Percentiles rank a stretch among this genome's conserved stretches.
Conservation (phyloP, 1,140 invertebrate species). For the Leptoteleia sp. region DNA sequence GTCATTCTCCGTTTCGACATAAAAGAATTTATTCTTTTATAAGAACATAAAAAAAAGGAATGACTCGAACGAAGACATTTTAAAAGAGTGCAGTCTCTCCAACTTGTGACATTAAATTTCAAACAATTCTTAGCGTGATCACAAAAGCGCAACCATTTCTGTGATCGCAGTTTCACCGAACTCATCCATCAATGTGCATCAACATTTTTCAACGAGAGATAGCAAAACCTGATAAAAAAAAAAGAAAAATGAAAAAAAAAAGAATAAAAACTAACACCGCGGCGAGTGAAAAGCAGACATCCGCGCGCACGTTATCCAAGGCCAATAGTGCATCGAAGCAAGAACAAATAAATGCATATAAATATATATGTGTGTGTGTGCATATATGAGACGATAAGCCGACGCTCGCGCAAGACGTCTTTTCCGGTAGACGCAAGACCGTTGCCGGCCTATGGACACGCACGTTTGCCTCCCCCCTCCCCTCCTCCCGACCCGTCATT, state of each 20-base stretch:
- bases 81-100: no score
- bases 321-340: slow-evolving; percentile 25
- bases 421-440: slow-evolving; percentile 58
- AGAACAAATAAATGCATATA: slow-evolving; percentile 23
- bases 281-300: not conserved
- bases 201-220: slow-evolving; percentile 68
- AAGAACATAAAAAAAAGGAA: no score
- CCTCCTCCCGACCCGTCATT: slow-evolving; percentile 12
- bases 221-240: no score
- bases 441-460: slow-evolving; percentile 40
- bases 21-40: no score
- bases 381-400: slow-evolving; percentile 31
- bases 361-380: not conserved
- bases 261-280: no score
- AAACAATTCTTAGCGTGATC: no score
- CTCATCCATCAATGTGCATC: slow-evolving; percentile 4
- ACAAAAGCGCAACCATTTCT: no score
- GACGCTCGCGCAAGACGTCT: slow-evolving; percentile 49
- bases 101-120: no score
- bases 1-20: no score
- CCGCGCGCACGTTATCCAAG: slow-evolving; percentile 20
- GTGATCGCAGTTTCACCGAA: slow-evolving; percentile 80
- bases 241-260: no score
- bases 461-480: slow-evolving; percentile 52
- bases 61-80: no score